phyloP scores from a whole-genome alignment of 2,113 vertebrate species.

The Plecotus auritus region DNA sequence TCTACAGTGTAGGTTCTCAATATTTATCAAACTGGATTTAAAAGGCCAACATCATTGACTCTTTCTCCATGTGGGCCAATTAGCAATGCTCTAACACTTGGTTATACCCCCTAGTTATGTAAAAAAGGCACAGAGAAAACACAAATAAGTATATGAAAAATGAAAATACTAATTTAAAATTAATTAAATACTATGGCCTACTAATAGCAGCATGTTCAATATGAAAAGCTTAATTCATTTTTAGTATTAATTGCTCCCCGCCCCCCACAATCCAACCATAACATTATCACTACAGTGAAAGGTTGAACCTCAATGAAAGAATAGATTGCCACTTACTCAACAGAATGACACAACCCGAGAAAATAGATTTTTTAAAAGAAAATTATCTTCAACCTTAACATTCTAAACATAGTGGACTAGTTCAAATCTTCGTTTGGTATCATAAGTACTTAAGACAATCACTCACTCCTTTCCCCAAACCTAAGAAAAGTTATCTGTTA shows the following conservation, averaged over 20 bases:
- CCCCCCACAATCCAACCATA: neutral
- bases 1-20: neutral
- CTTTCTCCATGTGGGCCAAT: neutral
- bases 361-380: neutral
- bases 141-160: neutral
- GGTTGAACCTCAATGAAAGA: neutral
- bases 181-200: neutral
- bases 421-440: neutral
- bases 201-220: neutral
- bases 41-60: neutral
- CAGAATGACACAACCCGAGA: neutral
- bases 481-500: neutral
- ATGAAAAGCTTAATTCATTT: conserved; percentile 6
- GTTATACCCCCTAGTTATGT: neutral
- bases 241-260: neutral
- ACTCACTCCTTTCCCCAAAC: neutral
- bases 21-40: neutral
- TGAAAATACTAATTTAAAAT: neutral
- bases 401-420: neutral
- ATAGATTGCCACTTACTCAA: neutral
- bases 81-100: neutral
- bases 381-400: neutral
- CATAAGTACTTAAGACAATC: neutral
- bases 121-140: neutral
- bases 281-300: neutral